These are phyloP conservation scores for Mantis religiosa DNA, from an alignment of 2,888 invertebrate genomes.

Conservation along the genomic window DNA sequence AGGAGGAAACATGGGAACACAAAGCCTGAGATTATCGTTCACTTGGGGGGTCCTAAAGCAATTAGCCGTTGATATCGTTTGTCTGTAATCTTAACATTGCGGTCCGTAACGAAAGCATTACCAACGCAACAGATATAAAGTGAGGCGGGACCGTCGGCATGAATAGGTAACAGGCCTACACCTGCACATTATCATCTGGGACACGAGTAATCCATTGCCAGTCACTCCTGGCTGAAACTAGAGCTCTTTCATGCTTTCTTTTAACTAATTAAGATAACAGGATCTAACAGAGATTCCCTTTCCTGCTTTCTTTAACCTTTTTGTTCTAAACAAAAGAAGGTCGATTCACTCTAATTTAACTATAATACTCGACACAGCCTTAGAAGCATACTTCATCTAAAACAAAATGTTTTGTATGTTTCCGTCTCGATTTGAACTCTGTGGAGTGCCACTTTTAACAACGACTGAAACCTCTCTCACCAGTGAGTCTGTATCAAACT, in stretches of 20 bases:
- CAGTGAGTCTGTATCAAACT: too few relatives aligned
- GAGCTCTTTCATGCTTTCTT: not conserved
- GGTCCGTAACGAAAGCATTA: not conserved
- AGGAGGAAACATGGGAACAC: not conserved
- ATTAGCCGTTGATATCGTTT: not conserved
- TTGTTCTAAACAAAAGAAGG: too few relatives aligned
- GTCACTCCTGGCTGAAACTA: not conserved
- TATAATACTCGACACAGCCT: too few relatives aligned
- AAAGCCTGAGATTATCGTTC: not conserved
- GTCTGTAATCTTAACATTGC: not conserved
- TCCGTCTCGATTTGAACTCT: too few relatives aligned
- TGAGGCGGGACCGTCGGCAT: not conserved
- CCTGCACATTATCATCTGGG: not conserved
- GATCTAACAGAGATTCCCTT: not conserved
- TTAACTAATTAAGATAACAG: not conserved
- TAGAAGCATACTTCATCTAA: too few relatives aligned
- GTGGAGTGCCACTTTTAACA: too few relatives aligned
- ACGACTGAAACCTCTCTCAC: too few relatives aligned
- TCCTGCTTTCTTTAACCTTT: too few relatives aligned
- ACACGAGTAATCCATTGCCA: not conserved
- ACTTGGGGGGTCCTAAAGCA: not conserved
- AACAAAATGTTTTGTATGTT: too few relatives aligned
- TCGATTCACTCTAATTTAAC: too few relatives aligned
- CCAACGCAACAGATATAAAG: not conserved
- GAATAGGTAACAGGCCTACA: not conserved